Conservation (phyloP, 2,113 vertebrate species). For the Oxyruncus cristatus region DNA sequence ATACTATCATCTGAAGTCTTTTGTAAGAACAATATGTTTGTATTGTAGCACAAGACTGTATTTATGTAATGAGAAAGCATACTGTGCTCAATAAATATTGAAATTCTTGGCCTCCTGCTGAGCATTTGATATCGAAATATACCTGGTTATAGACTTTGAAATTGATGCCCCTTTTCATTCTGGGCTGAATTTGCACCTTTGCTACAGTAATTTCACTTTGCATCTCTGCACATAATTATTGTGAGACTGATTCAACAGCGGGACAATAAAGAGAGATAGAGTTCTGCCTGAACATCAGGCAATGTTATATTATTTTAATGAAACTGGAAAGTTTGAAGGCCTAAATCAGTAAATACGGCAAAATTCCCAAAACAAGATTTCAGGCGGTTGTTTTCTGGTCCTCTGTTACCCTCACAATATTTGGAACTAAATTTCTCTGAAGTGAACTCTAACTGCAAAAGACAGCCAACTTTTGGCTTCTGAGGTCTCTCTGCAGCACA, state of each 20-base stretch:
- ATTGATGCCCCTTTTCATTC: conserved; percentile 45
- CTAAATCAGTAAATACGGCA: background rate
- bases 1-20: conserved; percentile 1
- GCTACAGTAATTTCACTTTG: conserved; percentile 40
- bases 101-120: conserved; percentile 49
- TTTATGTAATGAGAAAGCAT: conserved; percentile 38
- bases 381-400: background rate
- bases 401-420: background rate
- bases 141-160: conserved; percentile 37
- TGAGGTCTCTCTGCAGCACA: background rate
- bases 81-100: conserved; percentile 59
- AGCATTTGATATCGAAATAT: conserved; percentile 42
- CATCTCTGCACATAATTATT: conserved; percentile 30
- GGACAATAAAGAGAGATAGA: background rate
- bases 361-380: background rate
- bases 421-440: background rate
- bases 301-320: conserved; percentile 4
- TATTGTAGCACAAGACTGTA: background rate
- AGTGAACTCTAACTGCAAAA: background rate
- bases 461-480: background rate
- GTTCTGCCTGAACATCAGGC: conserved; percentile 12
- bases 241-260: background rate
- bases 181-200: conserved; percentile 48
- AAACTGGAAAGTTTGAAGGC: background rate
- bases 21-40: conserved; percentile 25